Base-by-base conservation (phyloP, 23 tunicate species). In the Botrylloides violaceus region DNA sequence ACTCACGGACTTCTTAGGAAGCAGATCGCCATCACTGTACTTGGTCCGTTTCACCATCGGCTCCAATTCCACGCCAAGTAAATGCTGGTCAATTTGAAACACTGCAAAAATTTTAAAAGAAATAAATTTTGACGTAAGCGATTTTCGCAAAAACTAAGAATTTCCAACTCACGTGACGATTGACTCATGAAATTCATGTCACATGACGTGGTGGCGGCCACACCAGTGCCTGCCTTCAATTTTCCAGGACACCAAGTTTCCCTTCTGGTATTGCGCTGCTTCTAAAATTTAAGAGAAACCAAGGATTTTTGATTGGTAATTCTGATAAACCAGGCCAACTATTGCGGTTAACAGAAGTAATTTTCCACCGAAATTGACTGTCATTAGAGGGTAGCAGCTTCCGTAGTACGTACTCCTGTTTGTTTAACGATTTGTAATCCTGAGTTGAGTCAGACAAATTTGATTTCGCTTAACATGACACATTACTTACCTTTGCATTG, bases 201-300 rank as follows among this genome's bases (percentile, higher is more conserved):
- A 61, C 32, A 30, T 23, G 31, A 25, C 18, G 37, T 15, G 36
- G 37, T 34, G 50, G 26, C 19, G 3, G 22, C 20, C 36, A 35
- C 26, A 4, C 50, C 36, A 20, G 72, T 36, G 32, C 58, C 30
- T 15, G 61, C 61, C 47, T 71, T 55, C 61, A 32, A 71, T 3
- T 79, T 81, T 21, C 95, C 95, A 31, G 95, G 95, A 71, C 95
- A 87, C 95, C 95, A 87, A 3, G 95, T 87, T 66, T 80, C 95
- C 3, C 95, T 58, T 27, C 95, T 80, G 58, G 76, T 5, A 36
- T 61, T 76, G 48, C 78, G 80, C 59, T 84, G 72, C 53, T 56
- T 61, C 80, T 78, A 32, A 15, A n/a, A n/a, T n/a, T n/a, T n/a
- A n/a, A n/a, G n/a, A n/a, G n/a, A n/a, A n/a, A n/a, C n/a, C n/a